These are phyloP conservation scores for Xyrauchen texanus DNA, from an alignment of 2,113 vertebrate genomes.

Conservation along the genomic window DNA sequence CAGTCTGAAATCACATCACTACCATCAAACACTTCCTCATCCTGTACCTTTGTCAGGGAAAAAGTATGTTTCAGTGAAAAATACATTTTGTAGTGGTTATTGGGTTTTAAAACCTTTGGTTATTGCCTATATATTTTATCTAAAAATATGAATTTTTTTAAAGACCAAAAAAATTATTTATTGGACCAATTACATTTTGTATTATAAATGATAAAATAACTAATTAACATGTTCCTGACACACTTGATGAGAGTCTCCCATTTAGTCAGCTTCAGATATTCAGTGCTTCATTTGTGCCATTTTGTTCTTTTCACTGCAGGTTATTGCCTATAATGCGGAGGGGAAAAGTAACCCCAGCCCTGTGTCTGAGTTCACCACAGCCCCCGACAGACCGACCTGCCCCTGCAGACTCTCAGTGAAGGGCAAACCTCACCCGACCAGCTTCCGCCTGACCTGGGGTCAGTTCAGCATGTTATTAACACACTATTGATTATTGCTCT, in stretches of 20 bases:
- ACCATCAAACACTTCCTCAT: background rate
- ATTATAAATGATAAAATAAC: no score
- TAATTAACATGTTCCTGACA: no score
- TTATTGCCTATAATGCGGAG: constrained; percentile 93
- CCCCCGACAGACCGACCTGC: constrained; percentile 85
- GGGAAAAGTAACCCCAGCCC: constrained; percentile 94
- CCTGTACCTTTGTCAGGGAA: background rate
- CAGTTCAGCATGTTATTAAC: constrained; percentile 55
- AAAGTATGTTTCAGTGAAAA: background rate
- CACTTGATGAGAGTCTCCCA: no score
- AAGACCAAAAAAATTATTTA: no score
- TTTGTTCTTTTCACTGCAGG: constrained; percentile 67
- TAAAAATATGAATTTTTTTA: no score
- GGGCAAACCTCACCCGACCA: constrained; percentile 88
- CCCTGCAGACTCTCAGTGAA: constrained; percentile 85
- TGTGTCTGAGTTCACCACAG: constrained; percentile 85
- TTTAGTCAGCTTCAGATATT: background rate
- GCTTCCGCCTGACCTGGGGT: constrained; percentile 93
- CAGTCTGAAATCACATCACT: background rate
- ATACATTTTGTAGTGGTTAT: background rate
- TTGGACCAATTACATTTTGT: no score
- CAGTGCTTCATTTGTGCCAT: background rate
- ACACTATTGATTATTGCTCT: background rate
- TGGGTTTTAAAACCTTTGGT: no score
- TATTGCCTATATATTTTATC: background rate